These are phyloP conservation scores for Halyomorpha halys DNA, from an alignment of 1,140 invertebrate species.

Conservation along the genomic window DNA sequence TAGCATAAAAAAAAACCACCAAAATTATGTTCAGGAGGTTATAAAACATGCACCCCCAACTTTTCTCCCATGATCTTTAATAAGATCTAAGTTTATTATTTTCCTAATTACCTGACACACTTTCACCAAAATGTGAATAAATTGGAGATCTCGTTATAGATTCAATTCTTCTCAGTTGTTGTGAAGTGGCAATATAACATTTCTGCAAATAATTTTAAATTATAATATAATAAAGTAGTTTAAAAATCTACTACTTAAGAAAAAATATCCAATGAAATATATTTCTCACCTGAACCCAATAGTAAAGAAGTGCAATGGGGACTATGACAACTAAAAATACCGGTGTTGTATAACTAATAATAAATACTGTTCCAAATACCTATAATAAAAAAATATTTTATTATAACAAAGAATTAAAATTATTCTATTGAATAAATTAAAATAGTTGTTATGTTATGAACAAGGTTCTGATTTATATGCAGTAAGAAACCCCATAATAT, in stretches of 20 bases:
- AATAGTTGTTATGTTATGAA: too few relatives aligned
- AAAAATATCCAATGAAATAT: neutral
- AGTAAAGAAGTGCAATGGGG: constrained; percentile 44
- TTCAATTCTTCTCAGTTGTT: constrained; percentile 54
- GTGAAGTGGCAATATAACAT: constrained; percentile 51
- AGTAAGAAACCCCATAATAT: too few relatives aligned
- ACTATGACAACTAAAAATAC: constrained; percentile 42
- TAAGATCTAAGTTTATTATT: too few relatives aligned
- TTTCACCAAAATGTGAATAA: constrained; percentile 58
- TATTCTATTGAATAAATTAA: too few relatives aligned
- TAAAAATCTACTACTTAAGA: neutral
- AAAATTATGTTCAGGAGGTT: too few relatives aligned
- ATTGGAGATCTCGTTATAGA: constrained; percentile 54
- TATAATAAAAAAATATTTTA: constrained; percentile 28
- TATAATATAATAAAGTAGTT: neutral
- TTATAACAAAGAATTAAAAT: too few relatives aligned
- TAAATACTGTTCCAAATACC: constrained; percentile 40
- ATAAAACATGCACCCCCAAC: too few relatives aligned
- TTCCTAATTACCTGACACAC: constrained; percentile 37
- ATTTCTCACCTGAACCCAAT: constrained; percentile 43
- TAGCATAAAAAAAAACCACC: too few relatives aligned
- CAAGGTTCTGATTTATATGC: too few relatives aligned
- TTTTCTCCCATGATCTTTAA: too few relatives aligned
- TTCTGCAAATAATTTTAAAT: constrained; percentile 36
- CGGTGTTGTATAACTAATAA: constrained; percentile 45